These are phyloP conservation scores for silkworm (Bombyx mori) DNA, from an alignment of 1,140 invertebrate species.

Conservation along the genomic window DNA sequence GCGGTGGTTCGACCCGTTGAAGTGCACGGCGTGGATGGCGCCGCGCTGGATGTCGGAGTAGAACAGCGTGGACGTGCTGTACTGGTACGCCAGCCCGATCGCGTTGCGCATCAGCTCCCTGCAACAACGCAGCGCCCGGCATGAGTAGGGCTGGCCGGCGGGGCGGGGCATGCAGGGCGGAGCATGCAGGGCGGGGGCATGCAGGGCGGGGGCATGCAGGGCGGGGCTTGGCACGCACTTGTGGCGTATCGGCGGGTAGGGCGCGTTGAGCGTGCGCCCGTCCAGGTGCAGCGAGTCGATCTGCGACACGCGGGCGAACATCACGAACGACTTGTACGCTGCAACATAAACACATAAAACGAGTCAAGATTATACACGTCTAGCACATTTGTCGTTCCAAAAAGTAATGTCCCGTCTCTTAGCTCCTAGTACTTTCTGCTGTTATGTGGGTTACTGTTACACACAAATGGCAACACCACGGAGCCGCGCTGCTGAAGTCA, in stretches of 20 bases:
- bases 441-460: not conserved
- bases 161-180: not conserved
- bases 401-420: too few species aligned
- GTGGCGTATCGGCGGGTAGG: conserved; percentile 81
- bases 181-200: not conserved
- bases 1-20: conserved; percentile 82
- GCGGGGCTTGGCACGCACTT: conserved; percentile 36
- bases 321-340: conserved; percentile 82
- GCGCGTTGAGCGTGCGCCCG: conserved; percentile 80
- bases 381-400: too few species aligned
- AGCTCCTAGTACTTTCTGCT: not conserved
- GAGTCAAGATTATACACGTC: too few species aligned
- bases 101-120: conserved; percentile 83
- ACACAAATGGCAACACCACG: too few species aligned
- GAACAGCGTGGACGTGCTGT: conserved; percentile 78
- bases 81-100: conserved; percentile 88
- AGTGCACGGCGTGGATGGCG: conserved; percentile 86
- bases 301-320: conserved; percentile 81
- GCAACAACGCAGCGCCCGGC: not conserved
- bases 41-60: conserved; percentile 91
- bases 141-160: not conserved
- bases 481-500: too few species aligned
- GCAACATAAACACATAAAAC: conserved; percentile 12
- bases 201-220: not conserved
- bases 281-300: conserved; percentile 85